A percentile compares a stretch with the other conserved stretches of the same genome.
These are phyloP conservation scores for cattle (Bos taurus) DNA, from an alignment of 2,113 vertebrate species.

Conservation along the genomic window DNA sequence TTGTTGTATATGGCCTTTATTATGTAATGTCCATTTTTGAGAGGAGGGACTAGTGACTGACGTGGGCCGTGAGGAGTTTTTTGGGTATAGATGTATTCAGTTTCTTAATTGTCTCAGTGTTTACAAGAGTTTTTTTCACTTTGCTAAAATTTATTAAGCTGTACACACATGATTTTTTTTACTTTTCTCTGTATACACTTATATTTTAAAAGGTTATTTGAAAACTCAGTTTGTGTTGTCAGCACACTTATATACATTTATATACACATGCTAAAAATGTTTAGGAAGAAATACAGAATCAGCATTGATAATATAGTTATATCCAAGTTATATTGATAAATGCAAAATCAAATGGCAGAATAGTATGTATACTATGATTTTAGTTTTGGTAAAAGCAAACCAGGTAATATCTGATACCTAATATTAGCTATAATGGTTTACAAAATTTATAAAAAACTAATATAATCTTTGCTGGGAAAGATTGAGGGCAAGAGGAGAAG, in stretches of 20 bases:
- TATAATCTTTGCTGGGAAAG: not conserved
- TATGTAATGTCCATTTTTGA: not conserved
- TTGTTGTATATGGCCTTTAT: not conserved
- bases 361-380: not conserved
- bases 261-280: not conserved
- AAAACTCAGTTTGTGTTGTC: not conserved
- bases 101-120: not conserved
- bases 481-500: not conserved
- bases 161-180: not conserved
- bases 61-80: not conserved
- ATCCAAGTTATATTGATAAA: not conserved
- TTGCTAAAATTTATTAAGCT: not conserved
- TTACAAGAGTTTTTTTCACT: not conserved
- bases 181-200: not conserved
- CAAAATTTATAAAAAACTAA: not conserved
- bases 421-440: not conserved
- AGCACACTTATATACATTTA: not conserved
- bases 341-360: not conserved
- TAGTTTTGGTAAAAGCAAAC: slow-evolving; percentile 1
- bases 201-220: not conserved
- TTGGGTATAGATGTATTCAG: not conserved
- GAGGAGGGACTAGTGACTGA: not conserved
- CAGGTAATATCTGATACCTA: not conserved
- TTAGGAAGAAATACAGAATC: not conserved
- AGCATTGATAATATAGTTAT: not conserved